Percentiles rank a stretch among this genome's conserved stretches.
Conservation (phyloP, 2,797 vertebrate species). For the Melanotaenia trifasciata region DNA sequence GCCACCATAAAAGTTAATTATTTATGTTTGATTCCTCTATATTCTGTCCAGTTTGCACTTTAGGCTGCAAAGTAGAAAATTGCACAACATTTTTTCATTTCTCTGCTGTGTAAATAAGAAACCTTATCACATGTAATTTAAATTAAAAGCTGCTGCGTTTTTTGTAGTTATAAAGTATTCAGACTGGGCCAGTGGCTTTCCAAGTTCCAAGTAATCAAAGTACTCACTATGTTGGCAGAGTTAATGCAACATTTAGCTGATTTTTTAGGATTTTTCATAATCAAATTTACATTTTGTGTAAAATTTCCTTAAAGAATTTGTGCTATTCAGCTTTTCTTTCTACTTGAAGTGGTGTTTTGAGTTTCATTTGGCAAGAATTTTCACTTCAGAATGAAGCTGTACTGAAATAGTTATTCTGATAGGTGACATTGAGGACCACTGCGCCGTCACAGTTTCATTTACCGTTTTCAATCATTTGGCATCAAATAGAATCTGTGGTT, state of each 20-base stretch:
- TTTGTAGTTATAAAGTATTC: not conserved
- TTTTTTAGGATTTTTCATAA: no score
- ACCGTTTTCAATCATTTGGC: not conserved
- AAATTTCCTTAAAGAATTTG: no score
- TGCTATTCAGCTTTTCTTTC: no score
- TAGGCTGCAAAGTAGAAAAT: not conserved
- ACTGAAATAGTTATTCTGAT: no score
- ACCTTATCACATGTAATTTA: not conserved
- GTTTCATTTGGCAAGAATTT: no score
- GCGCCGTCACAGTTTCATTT: not conserved
- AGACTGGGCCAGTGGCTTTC: not conserved
- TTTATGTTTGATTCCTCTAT: not conserved
- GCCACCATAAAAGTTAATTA: constrained; percentile 7
- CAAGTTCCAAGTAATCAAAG: not conserved
- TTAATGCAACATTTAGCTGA: no score
- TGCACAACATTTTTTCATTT: no score
- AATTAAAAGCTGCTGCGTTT: constrained; percentile 2
- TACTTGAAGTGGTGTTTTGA: no score
- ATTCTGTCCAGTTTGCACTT: not conserved
- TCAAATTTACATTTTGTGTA: no score
- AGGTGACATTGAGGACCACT: not conserved
- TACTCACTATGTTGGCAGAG: no score
- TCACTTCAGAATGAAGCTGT: no score
- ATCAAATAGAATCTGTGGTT: no score
- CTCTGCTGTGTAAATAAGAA: not conserved